Base-by-base conservation (phyloP, 2,113 vertebrate genomes). In the Psophia crepitans region DNA sequence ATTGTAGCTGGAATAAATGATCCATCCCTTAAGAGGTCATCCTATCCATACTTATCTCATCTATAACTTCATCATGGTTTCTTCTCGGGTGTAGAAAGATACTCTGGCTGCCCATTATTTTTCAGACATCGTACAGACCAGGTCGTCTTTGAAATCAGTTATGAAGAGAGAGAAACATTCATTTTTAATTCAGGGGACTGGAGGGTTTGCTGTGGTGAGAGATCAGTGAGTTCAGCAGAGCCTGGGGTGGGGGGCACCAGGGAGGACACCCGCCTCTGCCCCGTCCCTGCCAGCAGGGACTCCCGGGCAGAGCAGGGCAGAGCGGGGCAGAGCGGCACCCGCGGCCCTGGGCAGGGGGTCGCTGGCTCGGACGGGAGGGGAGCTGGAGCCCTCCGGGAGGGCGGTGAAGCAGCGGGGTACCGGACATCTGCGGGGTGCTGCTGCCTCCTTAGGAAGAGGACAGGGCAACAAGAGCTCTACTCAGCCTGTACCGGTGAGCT, bases 161-260 rank as follows among this genome's bases (percentile, higher is more conserved):
- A 7, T 2, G 33, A 60, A 60, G 43, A 65, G 69, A n/a, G 41
- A 54, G 30, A 27, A 46, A 1, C 32, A 3, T 23, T 43, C 3
- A 4, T 9, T 54, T 85, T 56, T 30, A 16, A 20, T 37, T 16
- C 26, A 24, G 43, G 37, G n/a, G 26, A 4, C 4, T 1, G 9
- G 2, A 23, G 16, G 7, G 2, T 5, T 32, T 65, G 43, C 22
- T 0, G 0, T 3, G 44, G 35, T 11, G 51, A 70, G 64, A 33
- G 23, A 75, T 24, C 54, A 48, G 48, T 0, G 2, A 22, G 63
- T 11, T 8, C 8, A 7, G 76, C 35, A 33, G 89, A 60, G 24
- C 15, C 15, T 12, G 46, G 28, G 22, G 3, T 3, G 8, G 28
- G 39, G 33, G 54, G 4, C 37, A 54, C 14, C 6, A 23, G 15